Conservation (phyloP, 2,797 vertebrate species). For the Molossus alvarezi region DNA sequence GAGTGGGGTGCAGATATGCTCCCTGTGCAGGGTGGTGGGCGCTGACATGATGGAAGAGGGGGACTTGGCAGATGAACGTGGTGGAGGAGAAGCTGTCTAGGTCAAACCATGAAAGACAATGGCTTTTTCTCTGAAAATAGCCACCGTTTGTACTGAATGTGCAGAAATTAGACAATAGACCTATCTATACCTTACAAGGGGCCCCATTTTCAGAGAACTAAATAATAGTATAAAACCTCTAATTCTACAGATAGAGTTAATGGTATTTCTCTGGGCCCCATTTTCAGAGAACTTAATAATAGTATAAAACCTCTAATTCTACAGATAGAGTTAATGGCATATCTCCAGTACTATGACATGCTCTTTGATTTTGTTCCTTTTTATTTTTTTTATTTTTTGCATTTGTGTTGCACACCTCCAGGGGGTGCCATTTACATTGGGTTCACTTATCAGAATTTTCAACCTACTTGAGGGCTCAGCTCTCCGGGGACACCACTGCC, state of each 20-base stretch:
- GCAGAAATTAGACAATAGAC: not conserved
- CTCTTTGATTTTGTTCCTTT: not conserved
- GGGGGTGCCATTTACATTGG: not conserved
- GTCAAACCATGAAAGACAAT: not conserved
- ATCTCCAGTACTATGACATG: not conserved
- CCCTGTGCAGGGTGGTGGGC: not conserved
- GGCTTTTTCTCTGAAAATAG: not conserved
- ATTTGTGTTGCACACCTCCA: not conserved
- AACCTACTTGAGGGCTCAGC: not conserved
- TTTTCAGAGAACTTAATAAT: slow-evolving; percentile 7
- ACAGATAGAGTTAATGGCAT: not conserved
- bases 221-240: slow-evolving; percentile 1
- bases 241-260: slow-evolving; percentile 15
- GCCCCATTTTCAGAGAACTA: not conserved
- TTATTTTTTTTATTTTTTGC: not conserved
- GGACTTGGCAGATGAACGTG: not conserved
- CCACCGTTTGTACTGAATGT: not conserved
- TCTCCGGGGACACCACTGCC: not conserved
- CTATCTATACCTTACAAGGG: not conserved
- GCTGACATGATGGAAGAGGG: fast-evolving
- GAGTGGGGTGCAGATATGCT: not conserved
- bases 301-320: slow-evolving; percentile 10
- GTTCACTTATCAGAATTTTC: not conserved
- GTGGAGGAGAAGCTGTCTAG: not conserved
- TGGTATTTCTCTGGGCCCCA: not conserved